Base-by-base conservation (phyloP, 2,113 vertebrate species). In the Perognathus longimembris region DNA sequence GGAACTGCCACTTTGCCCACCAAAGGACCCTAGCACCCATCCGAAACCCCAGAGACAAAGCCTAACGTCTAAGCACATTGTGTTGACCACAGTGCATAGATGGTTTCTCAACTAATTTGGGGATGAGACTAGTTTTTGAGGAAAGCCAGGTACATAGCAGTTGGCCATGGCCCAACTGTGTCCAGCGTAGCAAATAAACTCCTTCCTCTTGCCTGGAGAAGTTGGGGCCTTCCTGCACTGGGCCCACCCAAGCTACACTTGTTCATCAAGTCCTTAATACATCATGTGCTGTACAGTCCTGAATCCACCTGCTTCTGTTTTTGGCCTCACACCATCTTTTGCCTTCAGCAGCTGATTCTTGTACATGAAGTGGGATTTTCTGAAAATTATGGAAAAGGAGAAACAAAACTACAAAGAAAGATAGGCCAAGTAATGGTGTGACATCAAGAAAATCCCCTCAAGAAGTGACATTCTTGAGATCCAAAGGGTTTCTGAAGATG, bases 391-490 rank as follows among this genome's bases (percentile, higher is more conserved):
- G 5, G 36, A 9, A 14, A 88, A 61, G 40, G 36, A 42, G 5
- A 0, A 66, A 22, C 4, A 61, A 63, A 30, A 20, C 24, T 18
- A 54, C 14, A 15, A 54, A 26, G 22, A 61, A 69, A 54, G 22
- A 17, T 20, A 50, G 79, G 9, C 22, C 34, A 42, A 63, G 17
- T 14, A 5, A 66, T 6, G 2, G 9, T 14, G 3, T 36, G 38
- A 54, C 1, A 32, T 6, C 36, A 61, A 71, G 57, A 28, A 36
- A 70, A 80, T 40, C 40, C 42, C n/a, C 24, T 70, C 32, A 17
- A 15, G 38, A 17, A 30, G 3, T 32, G 38, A 18, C 0, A 0
- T 6, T 38, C 11, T 34, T 71, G 6, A 1, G 36, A 22, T 38
- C 21, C 63, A 54, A 4, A 67, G 45, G n/a, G 26, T 36, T 45